These are phyloP conservation scores for Pterostichus niger DNA, from an alignment of 2,888 invertebrate species.

Conservation along the genomic window DNA sequence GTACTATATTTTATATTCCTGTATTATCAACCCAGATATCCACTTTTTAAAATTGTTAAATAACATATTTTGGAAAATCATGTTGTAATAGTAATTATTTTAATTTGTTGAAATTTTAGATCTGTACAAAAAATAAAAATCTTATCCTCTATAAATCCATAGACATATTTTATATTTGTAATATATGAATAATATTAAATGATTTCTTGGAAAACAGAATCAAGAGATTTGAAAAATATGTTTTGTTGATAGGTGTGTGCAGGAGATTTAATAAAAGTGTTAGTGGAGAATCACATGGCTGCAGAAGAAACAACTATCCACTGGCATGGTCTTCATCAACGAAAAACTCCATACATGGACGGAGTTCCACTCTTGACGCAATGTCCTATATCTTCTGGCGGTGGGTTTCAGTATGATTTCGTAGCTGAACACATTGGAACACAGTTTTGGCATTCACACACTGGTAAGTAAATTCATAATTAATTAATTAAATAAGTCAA, in stretches of 20 bases:
- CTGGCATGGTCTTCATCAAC: constrained; percentile 94
- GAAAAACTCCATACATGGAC: constrained; percentile 90
- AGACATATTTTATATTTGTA: no score
- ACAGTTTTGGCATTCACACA: constrained; percentile 92
- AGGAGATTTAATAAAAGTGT: constrained; percentile 89
- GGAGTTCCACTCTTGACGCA: constrained; percentile 93
- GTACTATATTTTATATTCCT: no score
- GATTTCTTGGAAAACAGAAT: background rate
- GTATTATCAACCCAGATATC: no score
- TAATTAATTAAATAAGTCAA: no score
- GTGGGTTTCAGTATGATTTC: constrained; percentile 88
- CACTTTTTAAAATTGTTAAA: no score
- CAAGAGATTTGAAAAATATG: background rate
- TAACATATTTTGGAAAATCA: no score
- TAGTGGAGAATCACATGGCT: constrained; percentile 86
- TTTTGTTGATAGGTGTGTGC: constrained; percentile 84
- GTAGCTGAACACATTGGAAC: constrained; percentile 88
- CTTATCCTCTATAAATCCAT: no score
- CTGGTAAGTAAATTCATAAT: constrained; percentile 75
- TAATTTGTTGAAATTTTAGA: no score
- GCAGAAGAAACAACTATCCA: constrained; percentile 92
- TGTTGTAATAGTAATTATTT: no score
- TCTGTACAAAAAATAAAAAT: no score
- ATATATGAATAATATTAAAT: background rate
- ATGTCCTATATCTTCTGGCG: constrained; percentile 88